Percentiles rank a stretch among this genome's conserved stretches.
Conservation (phyloP, 2,113 vertebrate genomes). For the Muscicapa adusta region DNA sequence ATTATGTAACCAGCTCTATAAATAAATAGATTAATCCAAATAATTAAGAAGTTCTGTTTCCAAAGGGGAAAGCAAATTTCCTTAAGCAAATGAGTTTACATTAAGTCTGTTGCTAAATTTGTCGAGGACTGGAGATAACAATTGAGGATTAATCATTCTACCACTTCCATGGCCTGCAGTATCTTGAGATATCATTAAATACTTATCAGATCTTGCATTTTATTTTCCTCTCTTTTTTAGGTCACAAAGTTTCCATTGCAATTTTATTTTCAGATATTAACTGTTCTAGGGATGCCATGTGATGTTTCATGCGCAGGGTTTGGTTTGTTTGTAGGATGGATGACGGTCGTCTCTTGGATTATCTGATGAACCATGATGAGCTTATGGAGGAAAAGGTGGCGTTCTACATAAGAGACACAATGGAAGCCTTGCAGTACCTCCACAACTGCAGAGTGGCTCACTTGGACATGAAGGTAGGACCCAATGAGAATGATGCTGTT, state of each 20-base stretch:
- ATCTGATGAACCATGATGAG: constrained; percentile 93
- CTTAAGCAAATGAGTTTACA: constrained; percentile 24
- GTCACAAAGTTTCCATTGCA: not conserved
- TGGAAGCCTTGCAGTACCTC: constrained; percentile 93
- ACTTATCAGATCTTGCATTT: not conserved
- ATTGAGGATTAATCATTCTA: not conserved
- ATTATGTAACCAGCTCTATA: constrained; percentile 21
- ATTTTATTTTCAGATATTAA: not conserved
- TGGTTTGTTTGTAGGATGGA: constrained; percentile 82
- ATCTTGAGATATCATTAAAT: not conserved
- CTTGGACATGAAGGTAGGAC: constrained; percentile 91
- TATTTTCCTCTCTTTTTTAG: constrained; percentile 3
- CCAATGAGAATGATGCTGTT: not conserved
- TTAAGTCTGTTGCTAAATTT: constrained; percentile 1
- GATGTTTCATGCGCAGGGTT: not conserved
- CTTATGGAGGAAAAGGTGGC: constrained; percentile 97
- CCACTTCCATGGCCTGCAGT: not conserved
- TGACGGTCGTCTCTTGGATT: constrained; percentile 89
- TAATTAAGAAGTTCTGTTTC: constrained; percentile 19
- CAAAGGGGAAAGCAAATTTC: too few species aligned
- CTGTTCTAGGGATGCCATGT: not conserved
- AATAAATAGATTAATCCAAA: constrained; percentile 5
- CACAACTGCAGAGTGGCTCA: constrained; percentile 95
- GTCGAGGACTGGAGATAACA: not conserved
- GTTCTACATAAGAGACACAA: constrained; percentile 89